Conservation (phyloP, 2,888 invertebrate species). For the Leptinotarsa haldemani region DNA sequence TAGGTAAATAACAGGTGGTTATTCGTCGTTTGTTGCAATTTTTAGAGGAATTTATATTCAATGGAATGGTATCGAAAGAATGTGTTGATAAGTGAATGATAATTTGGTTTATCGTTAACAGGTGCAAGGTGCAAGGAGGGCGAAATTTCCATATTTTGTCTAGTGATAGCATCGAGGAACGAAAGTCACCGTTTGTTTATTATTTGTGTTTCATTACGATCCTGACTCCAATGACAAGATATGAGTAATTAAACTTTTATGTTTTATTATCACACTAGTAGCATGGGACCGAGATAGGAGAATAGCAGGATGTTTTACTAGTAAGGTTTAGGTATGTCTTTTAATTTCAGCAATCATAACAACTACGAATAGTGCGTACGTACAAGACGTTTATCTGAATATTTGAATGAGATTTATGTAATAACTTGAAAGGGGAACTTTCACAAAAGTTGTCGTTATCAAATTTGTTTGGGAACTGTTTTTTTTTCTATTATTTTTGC, state of each 20-base stretch:
- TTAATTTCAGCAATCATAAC: too few species aligned
- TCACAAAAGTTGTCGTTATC: too few species aligned
- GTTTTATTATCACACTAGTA: too few species aligned
- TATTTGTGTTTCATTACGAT: neutral
- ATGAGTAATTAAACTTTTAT: neutral
- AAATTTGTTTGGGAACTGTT: too few species aligned
- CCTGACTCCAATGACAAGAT: neutral
- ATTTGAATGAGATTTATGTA: too few species aligned
- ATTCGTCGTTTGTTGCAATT: neutral
- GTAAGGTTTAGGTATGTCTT: too few species aligned
- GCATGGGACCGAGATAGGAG: too few species aligned
- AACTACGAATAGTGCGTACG: too few species aligned
- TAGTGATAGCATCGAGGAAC: neutral
- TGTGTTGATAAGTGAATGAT: neutral
- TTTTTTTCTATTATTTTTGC: too few species aligned
- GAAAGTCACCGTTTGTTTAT: neutral
- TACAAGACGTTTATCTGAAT: too few species aligned
- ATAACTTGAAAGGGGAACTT: too few species aligned
- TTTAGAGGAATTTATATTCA: conserved; percentile 1
- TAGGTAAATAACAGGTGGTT: conserved; percentile 14
- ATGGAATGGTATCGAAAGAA: neutral
- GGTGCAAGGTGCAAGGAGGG: neutral
- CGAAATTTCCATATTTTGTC: neutral
- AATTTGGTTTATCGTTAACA: neutral
- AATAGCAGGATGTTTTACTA: too few species aligned